Evolutionary conservation across 1,140 invertebrate species (phyloP).

Genomic region (Belonocnema kinseyi): DNA sequence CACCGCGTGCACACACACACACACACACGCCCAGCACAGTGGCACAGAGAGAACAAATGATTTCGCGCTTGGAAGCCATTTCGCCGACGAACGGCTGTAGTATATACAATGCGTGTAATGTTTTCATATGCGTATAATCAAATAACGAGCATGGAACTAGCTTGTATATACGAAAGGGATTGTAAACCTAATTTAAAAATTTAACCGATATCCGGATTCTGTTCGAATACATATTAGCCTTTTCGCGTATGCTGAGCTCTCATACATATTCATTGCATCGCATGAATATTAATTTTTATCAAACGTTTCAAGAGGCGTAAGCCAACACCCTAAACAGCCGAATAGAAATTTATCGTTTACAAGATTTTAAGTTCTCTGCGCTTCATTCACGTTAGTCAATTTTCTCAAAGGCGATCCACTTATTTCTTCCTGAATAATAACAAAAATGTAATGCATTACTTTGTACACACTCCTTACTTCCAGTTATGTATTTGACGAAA

Average conservation of each 20-base stretch:
- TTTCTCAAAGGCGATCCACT: neutral
- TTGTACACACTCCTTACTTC: too few relatives aligned
- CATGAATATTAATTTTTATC: conserved; percentile 22
- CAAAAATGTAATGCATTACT: too few relatives aligned
- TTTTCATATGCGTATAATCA: neutral
- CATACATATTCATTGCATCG: conserved; percentile 14
- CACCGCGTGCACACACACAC: too few relatives aligned
- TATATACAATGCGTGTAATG: neutral
- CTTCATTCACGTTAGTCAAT: neutral
- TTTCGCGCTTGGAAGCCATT: neutral
- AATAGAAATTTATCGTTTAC: conserved; percentile 4
- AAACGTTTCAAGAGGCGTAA: neutral
- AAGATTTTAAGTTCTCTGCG: neutral
- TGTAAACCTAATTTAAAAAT: conserved; percentile 17
- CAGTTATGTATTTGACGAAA: too few relatives aligned
- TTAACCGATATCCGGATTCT: neutral
- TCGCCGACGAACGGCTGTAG: neutral
- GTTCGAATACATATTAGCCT: conserved; percentile 7
- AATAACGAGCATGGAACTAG: conserved; percentile 11
- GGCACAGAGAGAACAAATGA: conserved; percentile 1
- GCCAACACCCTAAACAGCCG: neutral
- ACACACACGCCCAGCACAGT: neutral
- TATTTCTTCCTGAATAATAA: neutral
- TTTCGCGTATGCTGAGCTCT: conserved; percentile 3
- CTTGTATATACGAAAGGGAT: neutral